Evolutionary conservation across 2,888 invertebrate genomes (phyloP).

Genomic region (Drosophila acutilabella): DNA sequence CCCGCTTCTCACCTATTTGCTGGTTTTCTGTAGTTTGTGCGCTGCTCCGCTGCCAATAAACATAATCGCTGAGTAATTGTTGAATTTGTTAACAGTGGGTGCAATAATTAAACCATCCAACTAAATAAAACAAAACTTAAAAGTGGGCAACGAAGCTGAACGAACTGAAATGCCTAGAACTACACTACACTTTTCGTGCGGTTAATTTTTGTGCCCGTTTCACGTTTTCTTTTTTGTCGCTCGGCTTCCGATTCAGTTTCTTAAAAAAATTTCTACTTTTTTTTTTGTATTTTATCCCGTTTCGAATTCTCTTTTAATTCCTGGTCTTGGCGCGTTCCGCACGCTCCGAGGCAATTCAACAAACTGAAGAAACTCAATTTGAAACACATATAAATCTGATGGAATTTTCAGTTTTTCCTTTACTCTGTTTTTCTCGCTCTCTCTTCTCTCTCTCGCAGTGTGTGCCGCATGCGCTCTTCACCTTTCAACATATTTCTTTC

Average conservation of each 20-base stretch:
- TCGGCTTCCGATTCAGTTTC: constrained; percentile 24
- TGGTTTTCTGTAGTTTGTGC: constrained; percentile 57
- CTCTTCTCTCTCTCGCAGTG: background rate
- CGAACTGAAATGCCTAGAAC: constrained; percentile 52
- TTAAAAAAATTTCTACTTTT: background rate
- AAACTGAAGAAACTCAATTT: constrained; percentile 67
- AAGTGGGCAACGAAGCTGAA: background rate
- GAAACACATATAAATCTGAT: constrained; percentile 39
- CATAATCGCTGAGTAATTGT: constrained; percentile 49
- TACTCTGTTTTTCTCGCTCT: constrained; percentile 5
- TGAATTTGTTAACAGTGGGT: constrained; percentile 5
- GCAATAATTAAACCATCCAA: background rate
- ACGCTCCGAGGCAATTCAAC: constrained; percentile 75
- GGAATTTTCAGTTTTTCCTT: constrained; percentile 50
- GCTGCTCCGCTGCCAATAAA: constrained; percentile 59
- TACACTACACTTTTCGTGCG: constrained; percentile 69
- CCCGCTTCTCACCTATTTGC: constrained; percentile 67
- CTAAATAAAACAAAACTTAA: constrained; percentile 13
- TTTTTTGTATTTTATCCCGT: background rate
- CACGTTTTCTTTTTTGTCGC: constrained; percentile 32
- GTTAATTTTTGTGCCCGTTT: constrained; percentile 57
- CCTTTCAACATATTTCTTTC: constrained; percentile 16
- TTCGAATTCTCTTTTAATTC: constrained; percentile 24
- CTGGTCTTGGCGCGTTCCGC: constrained; percentile 61
- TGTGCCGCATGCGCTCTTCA: constrained; percentile 56